A percentile compares a stretch with the other conserved stretches of the same genome.
Conservation (phyloP, 2,113 vertebrate genomes). For the Psittacara wagleri region DNA sequence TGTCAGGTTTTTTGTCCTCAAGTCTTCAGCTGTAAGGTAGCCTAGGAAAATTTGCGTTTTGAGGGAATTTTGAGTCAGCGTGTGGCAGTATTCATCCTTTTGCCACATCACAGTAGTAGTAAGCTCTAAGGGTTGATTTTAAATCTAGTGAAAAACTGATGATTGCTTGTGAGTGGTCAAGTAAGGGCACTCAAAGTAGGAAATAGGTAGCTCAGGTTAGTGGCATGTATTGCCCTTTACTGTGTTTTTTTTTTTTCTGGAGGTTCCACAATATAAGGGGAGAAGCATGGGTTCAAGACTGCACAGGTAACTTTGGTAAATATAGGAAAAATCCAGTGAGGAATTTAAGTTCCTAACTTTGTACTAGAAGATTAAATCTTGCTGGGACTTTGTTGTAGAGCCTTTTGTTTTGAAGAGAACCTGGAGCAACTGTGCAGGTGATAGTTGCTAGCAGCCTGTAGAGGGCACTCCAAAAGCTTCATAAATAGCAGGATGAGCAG, state of each 20-base stretch:
- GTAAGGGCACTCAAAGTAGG: not conserved
- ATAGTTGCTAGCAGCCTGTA: not conserved
- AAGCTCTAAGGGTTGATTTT: not conserved
- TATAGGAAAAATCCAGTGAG: not conserved
- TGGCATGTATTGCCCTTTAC: not conserved
- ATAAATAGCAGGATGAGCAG: not conserved
- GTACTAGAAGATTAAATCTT: not conserved
- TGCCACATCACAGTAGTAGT: not conserved
- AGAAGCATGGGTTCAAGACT: not conserved
- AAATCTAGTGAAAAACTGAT: not conserved
- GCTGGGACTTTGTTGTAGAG: not conserved
- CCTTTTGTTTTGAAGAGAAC: not conserved
- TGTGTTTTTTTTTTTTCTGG: not conserved
- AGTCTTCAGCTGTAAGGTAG: not conserved
- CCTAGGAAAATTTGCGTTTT: not conserved
- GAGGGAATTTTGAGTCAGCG: not conserved
- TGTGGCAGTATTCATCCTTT: not conserved
- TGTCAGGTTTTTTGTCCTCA: not conserved
- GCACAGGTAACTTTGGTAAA: not conserved
- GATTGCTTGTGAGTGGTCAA: not conserved
- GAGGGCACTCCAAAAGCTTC: conserved; percentile 23
- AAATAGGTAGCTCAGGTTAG: not conserved
- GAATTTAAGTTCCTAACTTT: not conserved
- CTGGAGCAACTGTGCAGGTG: not conserved
- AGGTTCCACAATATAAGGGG: not conserved